Conservation (phyloP, 1,140 invertebrate genomes). For the Pentalonia nigronervosa region DNA sequence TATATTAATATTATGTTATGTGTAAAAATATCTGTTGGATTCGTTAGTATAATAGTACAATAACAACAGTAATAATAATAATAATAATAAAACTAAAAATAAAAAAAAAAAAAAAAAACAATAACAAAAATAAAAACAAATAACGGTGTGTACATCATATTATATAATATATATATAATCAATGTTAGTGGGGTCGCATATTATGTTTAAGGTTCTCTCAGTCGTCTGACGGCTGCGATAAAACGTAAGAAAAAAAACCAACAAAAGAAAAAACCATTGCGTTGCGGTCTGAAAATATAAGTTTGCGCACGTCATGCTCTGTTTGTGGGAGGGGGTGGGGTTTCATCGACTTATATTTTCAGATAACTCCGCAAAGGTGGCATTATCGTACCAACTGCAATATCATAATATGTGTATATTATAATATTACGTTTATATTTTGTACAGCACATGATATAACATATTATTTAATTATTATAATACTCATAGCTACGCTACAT, state of each 20-base stretch:
- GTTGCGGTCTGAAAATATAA: neutral
- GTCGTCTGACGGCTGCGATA: constrained; percentile 19
- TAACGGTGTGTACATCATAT: neutral
- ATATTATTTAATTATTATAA: neutral
- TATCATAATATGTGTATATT: neutral
- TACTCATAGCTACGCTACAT: constrained; percentile 34
- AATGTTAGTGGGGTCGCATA: neutral
- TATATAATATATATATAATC: neutral
- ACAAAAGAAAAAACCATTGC: neutral
- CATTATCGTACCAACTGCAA: neutral
- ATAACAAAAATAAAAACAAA: neutral
- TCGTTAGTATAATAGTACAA: neutral
- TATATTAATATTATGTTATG: neutral
- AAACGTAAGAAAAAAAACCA: neutral
- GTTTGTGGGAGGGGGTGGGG: neutral
- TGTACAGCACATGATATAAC: neutral
- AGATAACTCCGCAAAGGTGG: neutral
- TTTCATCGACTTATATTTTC: constrained; percentile 26
- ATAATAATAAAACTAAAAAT: neutral
- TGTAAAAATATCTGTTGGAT: neutral
- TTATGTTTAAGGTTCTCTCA: neutral
- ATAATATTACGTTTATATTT: neutral
- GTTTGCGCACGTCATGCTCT: neutral
- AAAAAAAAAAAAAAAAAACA: neutral
- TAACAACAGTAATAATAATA: neutral